phyloP scores from a whole-genome alignment of 1,140 invertebrate genomes.

The Octopus sinensis region DNA sequence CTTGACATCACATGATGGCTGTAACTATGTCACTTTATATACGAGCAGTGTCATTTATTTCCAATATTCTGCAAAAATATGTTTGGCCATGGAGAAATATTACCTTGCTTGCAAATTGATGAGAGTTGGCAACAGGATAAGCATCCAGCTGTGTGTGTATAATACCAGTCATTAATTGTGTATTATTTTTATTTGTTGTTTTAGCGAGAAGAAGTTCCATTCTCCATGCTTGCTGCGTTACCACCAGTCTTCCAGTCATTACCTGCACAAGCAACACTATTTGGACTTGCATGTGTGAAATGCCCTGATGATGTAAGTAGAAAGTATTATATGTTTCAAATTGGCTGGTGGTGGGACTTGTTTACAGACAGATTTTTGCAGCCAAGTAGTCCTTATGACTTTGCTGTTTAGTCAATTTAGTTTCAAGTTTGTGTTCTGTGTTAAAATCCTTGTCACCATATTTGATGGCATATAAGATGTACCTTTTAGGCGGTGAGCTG shows the following conservation, averaged over 20 bases:
- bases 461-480: background rate
- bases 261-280: constrained; percentile 81
- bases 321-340: background rate
- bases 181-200: constrained; percentile 29
- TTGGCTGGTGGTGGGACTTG: background rate
- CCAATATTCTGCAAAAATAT: no score
- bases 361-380: background rate
- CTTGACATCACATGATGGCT: no score
- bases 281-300: constrained; percentile 75
- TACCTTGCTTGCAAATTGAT: no score
- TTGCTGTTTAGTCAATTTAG: background rate
- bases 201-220: constrained; percentile 57
- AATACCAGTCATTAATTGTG: no score
- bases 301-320: constrained; percentile 76
- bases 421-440: background rate
- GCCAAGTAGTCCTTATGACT: background rate
- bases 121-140: no score
- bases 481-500: background rate
- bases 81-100: no score
- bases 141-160: no score
- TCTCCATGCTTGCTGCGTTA: constrained; percentile 65
- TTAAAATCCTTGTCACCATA: background rate
- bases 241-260: constrained; percentile 70
- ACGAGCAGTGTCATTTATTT: no score
- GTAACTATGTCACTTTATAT: no score